phyloP scores from a whole-genome alignment of 2,797 vertebrate species.

The Xenops minutus region DNA sequence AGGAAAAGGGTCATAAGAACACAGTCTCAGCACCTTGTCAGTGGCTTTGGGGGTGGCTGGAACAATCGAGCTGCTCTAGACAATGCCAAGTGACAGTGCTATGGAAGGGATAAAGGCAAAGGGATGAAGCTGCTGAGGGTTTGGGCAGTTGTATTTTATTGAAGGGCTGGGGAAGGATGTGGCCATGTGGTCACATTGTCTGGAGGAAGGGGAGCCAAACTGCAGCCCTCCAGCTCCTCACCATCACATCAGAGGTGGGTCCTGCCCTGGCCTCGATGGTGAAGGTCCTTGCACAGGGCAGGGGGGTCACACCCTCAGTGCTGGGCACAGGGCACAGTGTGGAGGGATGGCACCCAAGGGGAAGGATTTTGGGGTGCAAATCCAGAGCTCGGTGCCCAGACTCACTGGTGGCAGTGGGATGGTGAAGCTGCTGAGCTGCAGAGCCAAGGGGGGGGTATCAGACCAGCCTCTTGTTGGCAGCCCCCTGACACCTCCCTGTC shows the following conservation, averaged over 20 bases:
- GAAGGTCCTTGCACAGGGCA: accelerated
- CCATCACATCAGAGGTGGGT: background rate
- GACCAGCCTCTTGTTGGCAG: background rate
- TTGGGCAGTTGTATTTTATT: background rate
- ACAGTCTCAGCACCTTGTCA: background rate
- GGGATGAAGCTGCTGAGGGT: background rate
- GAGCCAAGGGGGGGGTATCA: background rate
- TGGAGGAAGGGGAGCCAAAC: background rate
- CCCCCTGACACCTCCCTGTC: background rate
- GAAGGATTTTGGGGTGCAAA: background rate
- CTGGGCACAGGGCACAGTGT: background rate
- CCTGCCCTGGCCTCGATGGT: background rate
- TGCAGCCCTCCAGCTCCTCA: background rate
- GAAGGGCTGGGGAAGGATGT: background rate
- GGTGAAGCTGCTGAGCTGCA: background rate
- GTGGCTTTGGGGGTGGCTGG: background rate
- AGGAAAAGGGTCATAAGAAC: accelerated
- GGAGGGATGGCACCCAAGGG: background rate
- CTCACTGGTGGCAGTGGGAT: accelerated
- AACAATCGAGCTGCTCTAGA: background rate
- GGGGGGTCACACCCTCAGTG: background rate
- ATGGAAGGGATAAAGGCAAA: background rate
- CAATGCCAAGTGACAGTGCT: background rate
- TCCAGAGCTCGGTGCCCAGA: background rate
- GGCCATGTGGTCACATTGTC: background rate